These are phyloP conservation scores for Nettapus auritus DNA, from an alignment of 2,113 vertebrate genomes.

Conservation along the genomic window DNA sequence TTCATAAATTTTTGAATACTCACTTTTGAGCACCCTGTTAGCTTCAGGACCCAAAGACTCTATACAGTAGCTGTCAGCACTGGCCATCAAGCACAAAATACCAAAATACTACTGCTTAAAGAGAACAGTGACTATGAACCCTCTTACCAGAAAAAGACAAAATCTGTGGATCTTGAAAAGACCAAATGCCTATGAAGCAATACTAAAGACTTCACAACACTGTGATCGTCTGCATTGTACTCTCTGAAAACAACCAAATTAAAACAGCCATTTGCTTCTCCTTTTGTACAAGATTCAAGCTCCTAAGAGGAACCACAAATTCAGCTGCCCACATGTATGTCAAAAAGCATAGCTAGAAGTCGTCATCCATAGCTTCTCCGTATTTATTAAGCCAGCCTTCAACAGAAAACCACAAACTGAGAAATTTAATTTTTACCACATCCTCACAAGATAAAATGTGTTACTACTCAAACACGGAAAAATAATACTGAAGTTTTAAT, in stretches of 20 bases:
- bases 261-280: not conserved
- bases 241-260: not conserved
- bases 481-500: not conserved
- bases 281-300: not conserved
- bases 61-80: not conserved
- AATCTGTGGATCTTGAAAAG: not conserved
- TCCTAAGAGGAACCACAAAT: not conserved
- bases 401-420: slow-evolving; percentile 26
- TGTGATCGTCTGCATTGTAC: not conserved
- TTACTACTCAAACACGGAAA: not conserved
- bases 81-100: not conserved
- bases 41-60: not conserved
- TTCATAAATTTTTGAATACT: not conserved
- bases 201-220: not conserved
- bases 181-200: not conserved
- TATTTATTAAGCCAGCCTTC: not conserved
- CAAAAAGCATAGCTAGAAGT: not conserved
- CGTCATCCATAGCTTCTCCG: not conserved
- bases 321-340: not conserved
- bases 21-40: not conserved
- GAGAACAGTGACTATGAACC: not conserved
- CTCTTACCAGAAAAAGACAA: not conserved
- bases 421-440: not conserved
- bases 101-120: not conserved
- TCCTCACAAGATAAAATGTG: not conserved